Conservation (phyloP, 2,113 vertebrate genomes). For the Mionectes macconnelli region DNA sequence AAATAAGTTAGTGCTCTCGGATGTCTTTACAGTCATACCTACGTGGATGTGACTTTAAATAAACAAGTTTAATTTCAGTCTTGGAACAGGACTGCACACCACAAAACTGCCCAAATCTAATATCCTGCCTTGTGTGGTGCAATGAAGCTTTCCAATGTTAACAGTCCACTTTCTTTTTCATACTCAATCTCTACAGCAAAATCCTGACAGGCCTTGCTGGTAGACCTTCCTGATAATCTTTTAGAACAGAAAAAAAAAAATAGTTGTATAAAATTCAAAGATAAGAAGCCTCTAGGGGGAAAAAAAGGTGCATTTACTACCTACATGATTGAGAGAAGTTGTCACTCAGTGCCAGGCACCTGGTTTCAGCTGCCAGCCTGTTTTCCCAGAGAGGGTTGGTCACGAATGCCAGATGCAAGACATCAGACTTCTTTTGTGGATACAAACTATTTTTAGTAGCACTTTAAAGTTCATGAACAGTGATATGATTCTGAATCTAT, state of each 20-base stretch:
- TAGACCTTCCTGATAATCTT: not conserved
- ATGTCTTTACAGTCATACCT: not conserved
- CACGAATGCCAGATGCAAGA: not conserved
- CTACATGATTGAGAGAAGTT: not conserved
- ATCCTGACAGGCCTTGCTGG: not conserved
- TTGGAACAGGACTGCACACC: not conserved
- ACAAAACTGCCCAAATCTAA: not conserved
- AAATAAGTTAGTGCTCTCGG: not conserved
- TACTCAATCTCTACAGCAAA: not conserved
- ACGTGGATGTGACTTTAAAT: not conserved
- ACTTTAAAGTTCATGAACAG: slow-evolving; percentile 24
- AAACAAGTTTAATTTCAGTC: not conserved
- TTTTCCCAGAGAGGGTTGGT: not conserved
- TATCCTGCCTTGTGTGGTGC: not conserved
- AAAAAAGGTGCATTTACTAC: not conserved
- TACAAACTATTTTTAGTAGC: slow-evolving; percentile 16
- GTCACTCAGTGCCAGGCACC: not conserved
- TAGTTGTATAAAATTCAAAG: not conserved
- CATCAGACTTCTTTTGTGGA: not conserved
- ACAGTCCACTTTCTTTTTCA: not conserved
- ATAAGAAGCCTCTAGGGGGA: not conserved
- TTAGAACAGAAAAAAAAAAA: not conserved
- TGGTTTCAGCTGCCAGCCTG: not conserved
- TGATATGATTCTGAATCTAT: not conserved
- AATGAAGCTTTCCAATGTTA: not conserved